Base-by-base conservation (phyloP, 2,113 vertebrate species). In the Gnathonemus echidnorhynchus region DNA sequence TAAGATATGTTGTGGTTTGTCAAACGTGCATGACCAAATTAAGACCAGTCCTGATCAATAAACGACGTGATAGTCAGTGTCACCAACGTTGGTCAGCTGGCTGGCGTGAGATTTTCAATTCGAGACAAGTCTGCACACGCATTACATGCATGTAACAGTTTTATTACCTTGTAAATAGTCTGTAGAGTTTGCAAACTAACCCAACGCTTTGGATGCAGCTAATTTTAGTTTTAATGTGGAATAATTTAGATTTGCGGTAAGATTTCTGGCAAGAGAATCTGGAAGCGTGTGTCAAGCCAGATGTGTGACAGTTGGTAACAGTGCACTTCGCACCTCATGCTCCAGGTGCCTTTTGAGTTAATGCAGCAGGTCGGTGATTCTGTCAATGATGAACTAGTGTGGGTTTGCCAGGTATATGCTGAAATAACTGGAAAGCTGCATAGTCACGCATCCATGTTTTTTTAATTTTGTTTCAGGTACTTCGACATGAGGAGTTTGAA, bases 401-500 rank as follows among this genome's bases (percentile, higher is more conserved):
- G 85, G 11, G 48, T 31, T 87, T 87, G 48, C 27, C 31, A 39
- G 0, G 8, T 39, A 45, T 21, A 74, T 17, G 15, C 21, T 13
- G 39, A 13, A 39, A 58, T 70, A 70, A 48, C 24, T 46, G 45
- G 5, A 10, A 77, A 39, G 13, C 74, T 77, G 5, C 13, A 77
- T 7, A 17, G 35, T 39, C 6, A 80, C 74, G 35, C 6, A 80
- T 52, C 13, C 5, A 31, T 2, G 39, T 11, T 56, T 24, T 24
- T 62, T 19, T 1, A 74, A 4, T 48, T 50, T 8, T 11, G 42
- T 89, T 42, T 2, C 53, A 99, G 98, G 92, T 99, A 92, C 94
- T 99, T 89, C 95, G 98, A 5, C 98, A 99, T 84, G 98, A 99
- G 89, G 98, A 99, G 91, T 99, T 99, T 94, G 97, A 97, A 91